A percentile compares a stretch with the other conserved stretches of the same genome.
phyloP scores from a whole-genome alignment of 2,113 vertebrate genomes.

The Colaptes auratus region DNA sequence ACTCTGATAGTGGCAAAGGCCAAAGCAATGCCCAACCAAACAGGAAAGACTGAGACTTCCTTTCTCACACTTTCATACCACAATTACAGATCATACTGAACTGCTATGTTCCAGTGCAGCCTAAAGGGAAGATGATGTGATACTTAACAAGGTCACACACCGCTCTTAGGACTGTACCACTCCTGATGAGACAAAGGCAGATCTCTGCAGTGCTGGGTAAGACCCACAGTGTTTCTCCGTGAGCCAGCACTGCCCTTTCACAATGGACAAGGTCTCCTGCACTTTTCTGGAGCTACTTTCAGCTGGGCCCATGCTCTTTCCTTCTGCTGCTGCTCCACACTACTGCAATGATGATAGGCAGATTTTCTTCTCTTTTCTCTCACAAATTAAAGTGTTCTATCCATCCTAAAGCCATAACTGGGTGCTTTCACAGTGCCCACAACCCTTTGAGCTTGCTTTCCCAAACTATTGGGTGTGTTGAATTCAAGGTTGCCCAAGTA shows the following conservation, averaged over 20 bases:
- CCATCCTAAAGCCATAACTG: not conserved
- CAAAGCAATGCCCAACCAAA: not conserved
- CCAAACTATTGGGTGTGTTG: constrained; percentile 23
- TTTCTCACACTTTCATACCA: not conserved
- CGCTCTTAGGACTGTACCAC: not conserved
- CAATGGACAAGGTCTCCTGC: not conserved
- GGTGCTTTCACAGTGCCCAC: not conserved
- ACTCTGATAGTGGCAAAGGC: not conserved
- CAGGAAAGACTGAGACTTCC: not conserved
- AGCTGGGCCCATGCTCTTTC: fast-evolving
- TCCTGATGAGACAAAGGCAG: not conserved
- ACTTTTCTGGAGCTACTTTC: fast-evolving
- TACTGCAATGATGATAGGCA: not conserved
- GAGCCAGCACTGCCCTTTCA: not conserved
- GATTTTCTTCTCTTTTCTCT: not conserved
- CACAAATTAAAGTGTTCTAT: not conserved
- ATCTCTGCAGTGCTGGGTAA: not conserved
- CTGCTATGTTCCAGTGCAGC: not conserved
- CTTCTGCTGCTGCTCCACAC: not conserved
- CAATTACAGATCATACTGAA: not conserved
- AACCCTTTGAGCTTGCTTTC: constrained; percentile 47
- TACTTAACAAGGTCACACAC: not conserved
- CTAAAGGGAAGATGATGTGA: not conserved
- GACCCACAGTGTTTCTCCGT: not conserved
- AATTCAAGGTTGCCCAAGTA: not conserved